Base-by-base conservation (phyloP, 2,888 invertebrate genomes). In the Xylocampa areola region DNA sequence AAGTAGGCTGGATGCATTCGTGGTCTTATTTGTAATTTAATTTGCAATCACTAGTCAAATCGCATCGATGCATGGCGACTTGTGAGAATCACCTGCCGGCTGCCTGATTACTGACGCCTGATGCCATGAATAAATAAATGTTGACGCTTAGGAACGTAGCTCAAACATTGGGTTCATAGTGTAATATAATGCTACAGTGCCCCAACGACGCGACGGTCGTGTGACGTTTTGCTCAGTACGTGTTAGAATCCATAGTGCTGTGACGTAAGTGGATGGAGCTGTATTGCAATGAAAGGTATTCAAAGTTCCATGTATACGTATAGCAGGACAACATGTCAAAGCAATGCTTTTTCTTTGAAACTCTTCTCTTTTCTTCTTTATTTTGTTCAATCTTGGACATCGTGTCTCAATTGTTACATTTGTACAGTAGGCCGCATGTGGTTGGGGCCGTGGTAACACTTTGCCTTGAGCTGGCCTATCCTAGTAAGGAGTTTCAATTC, bases 11-110 rank as follows among this genome's bases (percentile, higher is more conserved):
- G 63, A 58, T 65, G 63, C 67, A 65, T 61, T 78, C 73, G 73
- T 68, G 68, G 70, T 57, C 79, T 79, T 79, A 84, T 87, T 88
- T 86, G 85, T 82, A 84, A 87, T 83, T 85, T 84, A 84, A 86
- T 81, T 70, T 71, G 80, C 79, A 70, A 82, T 89, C 80, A 75
- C 74, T 59, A 86, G 76, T 81, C 88, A 66, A 72, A 81, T 79
- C 80, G 82, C 84, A 88, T 85, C 84, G 59, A 73, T 68, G 77
- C 80, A 70, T 58, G 68, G 64, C 70, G 72, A 72, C 73, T 81
- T 80, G 87, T 86, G 88, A 85, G 87, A 89, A 89, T 84, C 82
- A 77, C 69, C 65, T 79, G 77, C 77, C 79, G 87, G 84, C 65
- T 79, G 77, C 77, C 79, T 87, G 84, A 89, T 89, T 89, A 84